Percentiles rank a stretch among this genome's conserved stretches.
These are phyloP conservation scores for Enteromius anoplus DNA, from an alignment of 2,797 vertebrate species.

Conservation along the genomic window DNA sequence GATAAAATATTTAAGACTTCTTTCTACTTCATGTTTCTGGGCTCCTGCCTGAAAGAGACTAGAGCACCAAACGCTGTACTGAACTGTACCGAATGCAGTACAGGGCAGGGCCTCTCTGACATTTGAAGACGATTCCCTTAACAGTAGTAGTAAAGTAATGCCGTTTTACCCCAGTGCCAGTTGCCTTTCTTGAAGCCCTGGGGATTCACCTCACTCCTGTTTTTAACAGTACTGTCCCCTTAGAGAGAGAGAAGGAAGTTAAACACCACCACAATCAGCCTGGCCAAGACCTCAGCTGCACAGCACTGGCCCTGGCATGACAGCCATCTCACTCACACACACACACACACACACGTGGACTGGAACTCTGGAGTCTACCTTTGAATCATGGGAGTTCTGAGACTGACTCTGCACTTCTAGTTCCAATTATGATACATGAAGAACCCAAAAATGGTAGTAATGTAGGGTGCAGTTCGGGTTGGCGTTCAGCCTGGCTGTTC, in stretches of 20 bases:
- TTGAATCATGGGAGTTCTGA: conserved; percentile 7
- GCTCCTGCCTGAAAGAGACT: conserved; percentile 2
- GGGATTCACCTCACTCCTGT: conserved; percentile 83
- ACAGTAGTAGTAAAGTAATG: conserved; percentile 71
- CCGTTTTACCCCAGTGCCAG: conserved; percentile 86
- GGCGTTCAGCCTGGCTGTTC: conserved; percentile 23
- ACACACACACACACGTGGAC: conserved; percentile 39
- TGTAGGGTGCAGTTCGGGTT: conserved; percentile 15
- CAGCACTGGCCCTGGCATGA: conserved; percentile 21
- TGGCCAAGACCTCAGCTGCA: conserved; percentile 50
- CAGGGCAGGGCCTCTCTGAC: background rate
- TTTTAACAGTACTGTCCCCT: conserved; percentile 86
- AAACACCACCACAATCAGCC: conserved; percentile 70
- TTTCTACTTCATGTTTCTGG: background rate
- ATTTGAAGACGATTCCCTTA: conserved; percentile 10
- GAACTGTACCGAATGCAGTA: conserved; percentile 31
- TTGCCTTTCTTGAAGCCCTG: conserved; percentile 87
- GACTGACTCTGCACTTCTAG: conserved; percentile 18
- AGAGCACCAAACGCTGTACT: conserved; percentile 5
- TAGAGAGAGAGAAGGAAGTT: conserved; percentile 80
- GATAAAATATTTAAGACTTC: background rate
- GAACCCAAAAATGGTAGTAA: conserved; percentile 16
- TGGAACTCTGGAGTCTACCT: conserved; percentile 42
- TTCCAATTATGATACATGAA: conserved; percentile 9
- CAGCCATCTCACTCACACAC: conserved; percentile 25